These are phyloP conservation scores for Dendroctonus valens DNA, from an alignment of 1,140 invertebrate genomes.

Conservation along the genomic window DNA sequence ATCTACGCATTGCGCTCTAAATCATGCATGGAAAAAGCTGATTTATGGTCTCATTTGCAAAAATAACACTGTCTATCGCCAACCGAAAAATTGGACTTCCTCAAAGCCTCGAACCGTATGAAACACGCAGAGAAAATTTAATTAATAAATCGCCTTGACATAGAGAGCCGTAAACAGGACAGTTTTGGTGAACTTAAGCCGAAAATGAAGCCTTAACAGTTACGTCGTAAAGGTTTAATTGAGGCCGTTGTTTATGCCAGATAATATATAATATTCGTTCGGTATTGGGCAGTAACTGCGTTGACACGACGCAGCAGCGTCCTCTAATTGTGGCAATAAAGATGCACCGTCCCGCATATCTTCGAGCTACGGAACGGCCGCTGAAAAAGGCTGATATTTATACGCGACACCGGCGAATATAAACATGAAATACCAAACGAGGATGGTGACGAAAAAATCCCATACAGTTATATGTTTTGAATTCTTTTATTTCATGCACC, in stretches of 20 bases:
- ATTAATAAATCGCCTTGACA: too few species aligned
- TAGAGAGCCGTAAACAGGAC: too few species aligned
- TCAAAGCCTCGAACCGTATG: too few species aligned
- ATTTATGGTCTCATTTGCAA: too few species aligned
- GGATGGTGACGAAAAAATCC: constrained; percentile 49
- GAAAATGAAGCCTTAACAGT: constrained; percentile 4
- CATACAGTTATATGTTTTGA: constrained; percentile 48
- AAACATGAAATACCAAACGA: constrained; percentile 50
- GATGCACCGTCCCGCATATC: constrained; percentile 42
- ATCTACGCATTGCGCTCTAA: too few species aligned
- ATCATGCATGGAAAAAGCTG: too few species aligned
- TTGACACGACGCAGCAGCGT: too few species aligned
- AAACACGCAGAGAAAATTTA: too few species aligned
- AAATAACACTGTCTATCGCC: too few species aligned
- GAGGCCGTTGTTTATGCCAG: constrained; percentile 32
- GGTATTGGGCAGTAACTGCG: constrained; percentile 25
- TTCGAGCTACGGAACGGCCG: constrained; percentile 33
- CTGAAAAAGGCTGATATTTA: constrained; percentile 40
- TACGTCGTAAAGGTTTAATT: constrained; percentile 32
- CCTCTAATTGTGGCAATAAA: constrained; percentile 47
- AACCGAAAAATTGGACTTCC: too few species aligned
- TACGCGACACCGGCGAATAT: constrained; percentile 44
- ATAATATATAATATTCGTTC: constrained; percentile 34
- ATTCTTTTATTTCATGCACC: constrained; percentile 45
- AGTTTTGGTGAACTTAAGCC: neutral